Evolutionary conservation across 2,888 invertebrate genomes (phyloP).

Genomic region (Therioaphis trifolii): DNA sequence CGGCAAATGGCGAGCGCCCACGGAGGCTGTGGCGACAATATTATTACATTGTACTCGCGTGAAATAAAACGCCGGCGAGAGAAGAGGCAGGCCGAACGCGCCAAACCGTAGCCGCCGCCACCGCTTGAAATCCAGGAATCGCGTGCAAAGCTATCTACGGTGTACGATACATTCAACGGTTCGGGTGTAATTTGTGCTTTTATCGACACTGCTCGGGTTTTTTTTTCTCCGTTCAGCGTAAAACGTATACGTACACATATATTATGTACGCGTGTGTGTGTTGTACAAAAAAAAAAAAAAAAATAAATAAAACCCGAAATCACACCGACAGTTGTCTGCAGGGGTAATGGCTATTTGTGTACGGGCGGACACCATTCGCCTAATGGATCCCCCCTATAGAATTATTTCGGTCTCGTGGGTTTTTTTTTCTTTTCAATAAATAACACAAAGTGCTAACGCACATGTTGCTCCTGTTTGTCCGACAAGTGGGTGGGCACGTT

Average conservation of each 20-base stretch:
- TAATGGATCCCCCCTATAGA: constrained; percentile 14
- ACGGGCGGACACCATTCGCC: not conserved
- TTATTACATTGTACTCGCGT: not conserved
- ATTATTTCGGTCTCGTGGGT: not conserved
- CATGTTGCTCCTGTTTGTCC: constrained; percentile 23
- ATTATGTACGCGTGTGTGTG: no score
- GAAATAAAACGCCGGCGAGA: no score
- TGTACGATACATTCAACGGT: no score
- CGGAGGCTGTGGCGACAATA: not conserved
- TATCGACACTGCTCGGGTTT: no score
- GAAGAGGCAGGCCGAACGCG: no score
- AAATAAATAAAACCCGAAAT: not conserved
- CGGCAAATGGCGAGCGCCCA: constrained; percentile 32
- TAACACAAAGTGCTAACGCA: not conserved
- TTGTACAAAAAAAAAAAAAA: constrained; percentile 12
- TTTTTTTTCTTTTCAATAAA: constrained; percentile 20
- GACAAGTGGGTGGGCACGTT: constrained; percentile 45
- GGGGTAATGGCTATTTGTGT: constrained; percentile 33
- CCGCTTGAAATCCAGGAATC: no score
- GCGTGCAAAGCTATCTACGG: no score
- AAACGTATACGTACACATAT: not conserved
- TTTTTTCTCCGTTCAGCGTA: no score
- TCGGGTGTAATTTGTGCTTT: no score
- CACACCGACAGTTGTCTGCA: not conserved
- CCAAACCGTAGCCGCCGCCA: no score